Evolutionary conservation across 2,797 vertebrate species (phyloP).

Genomic region (Hippocampus kuda): DNA sequence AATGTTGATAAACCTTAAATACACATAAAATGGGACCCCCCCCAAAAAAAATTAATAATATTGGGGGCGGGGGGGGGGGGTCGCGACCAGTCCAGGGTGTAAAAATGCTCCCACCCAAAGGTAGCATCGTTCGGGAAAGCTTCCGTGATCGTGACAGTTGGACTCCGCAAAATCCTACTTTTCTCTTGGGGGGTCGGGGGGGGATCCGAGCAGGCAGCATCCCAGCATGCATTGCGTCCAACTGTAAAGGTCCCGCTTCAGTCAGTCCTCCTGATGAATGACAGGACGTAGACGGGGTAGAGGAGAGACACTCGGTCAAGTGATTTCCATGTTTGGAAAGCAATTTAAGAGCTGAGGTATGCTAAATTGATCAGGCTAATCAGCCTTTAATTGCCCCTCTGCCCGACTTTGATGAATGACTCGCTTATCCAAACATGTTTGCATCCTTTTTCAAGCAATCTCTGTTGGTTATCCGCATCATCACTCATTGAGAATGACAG

Average conservation of each 20-base stretch:
- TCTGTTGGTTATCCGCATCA: slow-evolving; percentile 55
- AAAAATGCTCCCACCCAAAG: too few relatives aligned
- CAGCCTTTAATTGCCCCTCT: slow-evolving; percentile 40
- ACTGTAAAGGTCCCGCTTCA: neutral
- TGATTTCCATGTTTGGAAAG: neutral
- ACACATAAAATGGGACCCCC: too few relatives aligned
- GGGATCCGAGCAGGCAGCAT: neutral
- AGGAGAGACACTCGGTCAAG: neutral
- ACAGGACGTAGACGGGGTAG: neutral
- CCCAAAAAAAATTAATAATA: too few relatives aligned
- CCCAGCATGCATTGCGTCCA: neutral
- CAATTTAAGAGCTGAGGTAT: slow-evolving; percentile 4
- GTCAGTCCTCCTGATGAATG: neutral
- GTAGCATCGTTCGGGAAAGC: too few relatives aligned
- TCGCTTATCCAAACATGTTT: slow-evolving; percentile 55
- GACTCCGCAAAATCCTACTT: too few relatives aligned
- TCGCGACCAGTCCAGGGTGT: too few relatives aligned
- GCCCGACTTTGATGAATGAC: slow-evolving; percentile 48
- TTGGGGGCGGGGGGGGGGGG: too few relatives aligned
- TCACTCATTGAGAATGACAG: slow-evolving; percentile 58
- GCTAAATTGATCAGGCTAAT: slow-evolving; percentile 34
- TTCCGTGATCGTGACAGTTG: too few relatives aligned
- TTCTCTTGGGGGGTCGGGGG: neutral
- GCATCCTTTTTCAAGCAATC: slow-evolving; percentile 48
- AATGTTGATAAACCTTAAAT: too few relatives aligned